These are phyloP conservation scores for Papilio demoleus DNA, from an alignment of 2,888 invertebrate genomes.

Conservation along the genomic window DNA sequence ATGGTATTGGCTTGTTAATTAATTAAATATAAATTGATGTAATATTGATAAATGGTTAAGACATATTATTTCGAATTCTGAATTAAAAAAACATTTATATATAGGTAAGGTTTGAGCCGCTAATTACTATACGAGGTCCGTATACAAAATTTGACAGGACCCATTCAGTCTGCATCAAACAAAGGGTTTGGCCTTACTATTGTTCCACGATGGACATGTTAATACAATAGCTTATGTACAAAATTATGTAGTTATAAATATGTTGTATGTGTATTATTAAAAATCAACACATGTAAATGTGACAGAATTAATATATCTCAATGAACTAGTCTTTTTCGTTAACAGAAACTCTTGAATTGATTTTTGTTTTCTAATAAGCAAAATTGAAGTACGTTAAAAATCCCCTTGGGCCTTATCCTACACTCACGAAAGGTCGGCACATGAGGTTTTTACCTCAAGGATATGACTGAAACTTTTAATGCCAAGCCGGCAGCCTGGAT, in stretches of 20 bases:
- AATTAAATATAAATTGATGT: too few species aligned
- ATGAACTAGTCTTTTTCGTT: not conserved
- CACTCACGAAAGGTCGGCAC: too few species aligned
- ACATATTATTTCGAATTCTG: too few species aligned
- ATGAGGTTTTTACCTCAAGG: too few species aligned
- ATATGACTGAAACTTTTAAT: too few species aligned
- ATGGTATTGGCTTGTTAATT: too few species aligned
- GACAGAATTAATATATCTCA: not conserved
- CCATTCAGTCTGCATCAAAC: slow-evolving; percentile 21
- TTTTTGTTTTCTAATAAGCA: not conserved
- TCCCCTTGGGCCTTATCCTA: too few species aligned
- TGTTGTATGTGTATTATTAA: slow-evolving; percentile 3
- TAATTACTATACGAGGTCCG: slow-evolving; percentile 15
- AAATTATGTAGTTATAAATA: not conserved
- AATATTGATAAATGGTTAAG: too few species aligned
- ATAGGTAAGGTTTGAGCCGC: too few species aligned
- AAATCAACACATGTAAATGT: not conserved
- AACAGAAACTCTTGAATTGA: not conserved
- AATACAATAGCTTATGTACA: slow-evolving; percentile 24
- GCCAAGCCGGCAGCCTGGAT: too few species aligned
- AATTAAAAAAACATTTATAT: too few species aligned
- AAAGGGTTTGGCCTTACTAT: slow-evolving; percentile 32
- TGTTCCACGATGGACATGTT: slow-evolving; percentile 26
- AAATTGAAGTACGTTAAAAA: not conserved
- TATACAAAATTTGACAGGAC: slow-evolving; percentile 22